Evolutionary conservation across 2,888 invertebrate genomes (phyloP), one percentile per base, ranked within the genome.

Genomic region (Scelioninae gen. 1): DNA sequence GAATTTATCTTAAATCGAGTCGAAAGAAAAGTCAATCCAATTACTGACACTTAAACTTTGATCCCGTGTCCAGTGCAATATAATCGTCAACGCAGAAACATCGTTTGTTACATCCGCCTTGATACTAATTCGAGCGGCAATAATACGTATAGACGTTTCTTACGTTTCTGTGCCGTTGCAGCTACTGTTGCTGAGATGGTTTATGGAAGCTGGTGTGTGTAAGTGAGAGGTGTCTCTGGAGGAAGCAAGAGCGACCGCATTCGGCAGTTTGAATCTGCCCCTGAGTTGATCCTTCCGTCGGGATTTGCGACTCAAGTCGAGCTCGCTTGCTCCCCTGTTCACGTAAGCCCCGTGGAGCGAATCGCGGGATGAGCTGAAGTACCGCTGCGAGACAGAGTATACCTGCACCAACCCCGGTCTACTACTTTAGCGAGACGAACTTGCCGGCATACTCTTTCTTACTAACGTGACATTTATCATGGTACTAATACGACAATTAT

Each of bases 201-300:
- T 95, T 87, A 94, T 93, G 86, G 94, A 94, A 69, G 93, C 93
- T 85, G 94, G 93, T 88, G 93, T 93, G 85, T 92, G 95, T 88
- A 96, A 93, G 87, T 96, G 93, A 69, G 96, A 96, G 87, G 96
- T 96, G 92, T 96, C 96, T 84, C 96, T 95, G 88, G 95, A 95
- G 90, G 95, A 95, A 92, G 95, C 95, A 89, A 96, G 93, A 55
- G 93, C 93, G 88, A 93, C 94, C 90, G 92, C 93, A 79, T 92
- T 90, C 55, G 94, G 94, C 89, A 95, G 93, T 93, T 95, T 96
- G 93, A 95, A 94, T 91, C 94, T 94, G 76, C 93, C 93, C 76
- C 94, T 91, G 79, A 94, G 93, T 66, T 92, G 91, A 92, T 95
- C 95, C 89, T 95, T 95, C 88, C 95, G 94, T 88, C 94, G 93